phyloP scores from a whole-genome alignment of 2,113 vertebrate species.

The Pteronura brasiliensis region DNA sequence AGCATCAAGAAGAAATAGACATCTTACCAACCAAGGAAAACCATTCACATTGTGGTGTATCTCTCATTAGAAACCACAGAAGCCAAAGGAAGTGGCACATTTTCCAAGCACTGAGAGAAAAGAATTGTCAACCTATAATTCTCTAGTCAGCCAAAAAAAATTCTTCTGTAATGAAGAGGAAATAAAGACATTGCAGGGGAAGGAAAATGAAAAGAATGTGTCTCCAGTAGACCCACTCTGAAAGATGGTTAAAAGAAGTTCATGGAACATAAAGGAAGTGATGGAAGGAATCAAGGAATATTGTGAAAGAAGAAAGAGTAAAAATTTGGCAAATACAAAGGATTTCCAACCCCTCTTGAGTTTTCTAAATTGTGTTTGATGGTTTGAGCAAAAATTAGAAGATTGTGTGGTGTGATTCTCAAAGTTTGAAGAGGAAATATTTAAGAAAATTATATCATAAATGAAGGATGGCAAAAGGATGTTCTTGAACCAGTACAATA shows the following conservation, averaged over 20 bases:
- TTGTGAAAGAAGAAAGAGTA: not conserved
- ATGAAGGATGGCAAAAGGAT: not conserved
- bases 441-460: not conserved
- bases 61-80: not conserved
- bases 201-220: not conserved
- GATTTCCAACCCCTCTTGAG: not conserved
- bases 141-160: not conserved
- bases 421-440: not conserved
- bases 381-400: not conserved
- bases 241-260: not conserved
- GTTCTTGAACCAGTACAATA: not conserved
- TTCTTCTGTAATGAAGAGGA: not conserved
- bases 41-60: not conserved
- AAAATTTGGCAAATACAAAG: not conserved
- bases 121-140: not conserved
- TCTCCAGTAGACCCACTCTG: too few species aligned
- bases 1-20: not conserved
- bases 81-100: not conserved
- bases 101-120: not conserved
- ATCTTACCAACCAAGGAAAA: not conserved
- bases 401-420: not conserved
- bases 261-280: not conserved
- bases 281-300: not conserved
- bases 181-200: not conserved
- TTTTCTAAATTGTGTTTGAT: not conserved